Evolutionary conservation across 2,797 vertebrate species (phyloP), one percentile per base, ranked within the genome.

Genomic region (Thunnus albacares): DNA sequence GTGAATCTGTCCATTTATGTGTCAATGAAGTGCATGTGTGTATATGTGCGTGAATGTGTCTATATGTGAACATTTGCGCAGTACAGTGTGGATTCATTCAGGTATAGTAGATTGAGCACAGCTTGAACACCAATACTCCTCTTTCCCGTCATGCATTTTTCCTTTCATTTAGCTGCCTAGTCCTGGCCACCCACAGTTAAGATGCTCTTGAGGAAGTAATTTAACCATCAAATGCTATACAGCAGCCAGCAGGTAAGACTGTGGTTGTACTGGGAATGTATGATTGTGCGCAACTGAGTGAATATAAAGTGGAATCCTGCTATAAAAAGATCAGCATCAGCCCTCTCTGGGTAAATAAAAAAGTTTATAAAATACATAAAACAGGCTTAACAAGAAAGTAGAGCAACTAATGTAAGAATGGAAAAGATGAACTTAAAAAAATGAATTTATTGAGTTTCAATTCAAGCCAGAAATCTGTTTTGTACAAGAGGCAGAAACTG

Each of bases 91-190:
- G 7, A 77, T 72, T 51, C 17, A 71, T 67, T 84, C 55, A 65
- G 53, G 62, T 26, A 38, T 13, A 61, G 70, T 24, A 71, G 49
- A 78, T 14, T 68, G 60, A 80, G 80, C 85, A 77, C 75, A 87
- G 83, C 68, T 41, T 64, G 64, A 85, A 64, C 65, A 55, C 67
- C 43, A 15, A 30, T 38, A 30, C 41, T 69, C 24, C n/a, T 18
- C 20, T 62, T 67, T 30, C 28, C 41, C 47, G 62, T 45, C 53
- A 72, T 75, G 68, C 12, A 17, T 73, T 43, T 73, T 59, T 76
- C 30, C 38, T 55, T 71, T 30, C 67, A 43, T 62, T 79, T 59
- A 30, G 8, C 67, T 5, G 14, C 49, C 43, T 61, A n/a, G 69
- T 71, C 52, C 41, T 5, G 13, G 15, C 28, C 26, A 45, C 33